Evolutionary conservation across 2,797 vertebrate genomes (phyloP).

Genomic region (Champsocephalus esox): DNA sequence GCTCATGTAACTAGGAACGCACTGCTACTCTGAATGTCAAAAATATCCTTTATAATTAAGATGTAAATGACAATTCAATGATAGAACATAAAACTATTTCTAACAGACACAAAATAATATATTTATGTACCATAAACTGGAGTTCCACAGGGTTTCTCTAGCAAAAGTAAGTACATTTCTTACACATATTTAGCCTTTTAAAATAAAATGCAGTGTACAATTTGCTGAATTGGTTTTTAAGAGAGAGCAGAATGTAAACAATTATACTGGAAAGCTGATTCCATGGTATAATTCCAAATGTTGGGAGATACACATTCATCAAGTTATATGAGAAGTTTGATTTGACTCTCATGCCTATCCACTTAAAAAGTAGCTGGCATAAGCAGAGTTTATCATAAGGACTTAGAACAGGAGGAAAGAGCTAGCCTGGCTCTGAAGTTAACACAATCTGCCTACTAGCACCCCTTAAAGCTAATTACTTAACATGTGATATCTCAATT

Average conservation of each 20-base stretch:
- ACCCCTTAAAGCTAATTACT: too few relatives aligned
- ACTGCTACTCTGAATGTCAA: not conserved
- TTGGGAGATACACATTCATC: not conserved
- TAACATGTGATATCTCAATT: too few relatives aligned
- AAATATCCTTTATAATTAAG: not conserved
- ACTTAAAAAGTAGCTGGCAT: not conserved
- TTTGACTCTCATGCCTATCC: not conserved
- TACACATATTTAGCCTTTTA: not conserved
- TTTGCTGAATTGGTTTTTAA: not conserved
- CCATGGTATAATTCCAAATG: not conserved
- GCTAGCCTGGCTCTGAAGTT: not conserved
- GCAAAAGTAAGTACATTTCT: not conserved
- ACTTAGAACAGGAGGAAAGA: not conserved
- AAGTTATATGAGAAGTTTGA: not conserved
- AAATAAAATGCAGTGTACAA: slow-evolving; percentile 2
- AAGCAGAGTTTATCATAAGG: not conserved
- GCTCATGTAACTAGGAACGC: slow-evolving; percentile 3
- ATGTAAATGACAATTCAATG: not conserved
- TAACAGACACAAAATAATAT: not conserved
- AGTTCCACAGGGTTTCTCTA: not conserved
- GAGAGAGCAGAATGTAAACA: slow-evolving; percentile 2
- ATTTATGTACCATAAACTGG: not conserved
- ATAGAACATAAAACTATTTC: not conserved
- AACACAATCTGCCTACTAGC: too few relatives aligned
- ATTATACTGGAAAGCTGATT: not conserved